These are phyloP conservation scores for Trematocara nigrifrons DNA, from an alignment of 2,113 vertebrate species.

Conservation along the genomic window DNA sequence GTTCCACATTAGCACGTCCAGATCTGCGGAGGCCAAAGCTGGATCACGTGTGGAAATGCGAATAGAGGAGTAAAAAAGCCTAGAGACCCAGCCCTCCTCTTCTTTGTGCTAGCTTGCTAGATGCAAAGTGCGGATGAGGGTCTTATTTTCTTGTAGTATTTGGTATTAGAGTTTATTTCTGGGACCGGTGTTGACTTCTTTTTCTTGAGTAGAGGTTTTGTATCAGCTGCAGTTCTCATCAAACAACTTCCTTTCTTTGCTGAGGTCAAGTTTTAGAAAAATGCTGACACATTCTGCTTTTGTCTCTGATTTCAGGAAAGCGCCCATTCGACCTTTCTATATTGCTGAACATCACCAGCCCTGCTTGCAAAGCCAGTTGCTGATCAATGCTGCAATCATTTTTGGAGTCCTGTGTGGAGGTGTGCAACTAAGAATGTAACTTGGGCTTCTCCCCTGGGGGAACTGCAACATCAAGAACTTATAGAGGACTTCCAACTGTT, in stretches of 20 bases:
- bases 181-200: background rate
- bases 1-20: slow-evolving; percentile 72
- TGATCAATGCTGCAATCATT: slow-evolving; percentile 43
- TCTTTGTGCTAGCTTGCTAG: background rate
- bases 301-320: slow-evolving; percentile 59
- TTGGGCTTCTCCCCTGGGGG: slow-evolving; percentile 6
- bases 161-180: background rate
- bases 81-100: background rate
- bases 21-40: slow-evolving; percentile 34
- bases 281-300: slow-evolving; percentile 19
- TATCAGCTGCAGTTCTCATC: background rate
- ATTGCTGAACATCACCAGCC: background rate
- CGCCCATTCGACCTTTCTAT: background rate
- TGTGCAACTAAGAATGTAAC: slow-evolving; percentile 70
- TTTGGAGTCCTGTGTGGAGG: slow-evolving; percentile 13
- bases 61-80: slow-evolving; percentile 17
- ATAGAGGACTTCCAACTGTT: slow-evolving; percentile 1
- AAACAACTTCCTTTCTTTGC: background rate
- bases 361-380: slow-evolving; percentile 7
- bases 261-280: background rate
- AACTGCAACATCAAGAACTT: slow-evolving; percentile 25
- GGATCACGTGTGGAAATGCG: slow-evolving; percentile 38
- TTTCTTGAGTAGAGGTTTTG: background rate
- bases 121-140: slow-evolving; percentile 14
- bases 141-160: background rate